Evolutionary conservation across 2,888 invertebrate genomes (phyloP).

Genomic region (Siphonodentalium dalli): DNA sequence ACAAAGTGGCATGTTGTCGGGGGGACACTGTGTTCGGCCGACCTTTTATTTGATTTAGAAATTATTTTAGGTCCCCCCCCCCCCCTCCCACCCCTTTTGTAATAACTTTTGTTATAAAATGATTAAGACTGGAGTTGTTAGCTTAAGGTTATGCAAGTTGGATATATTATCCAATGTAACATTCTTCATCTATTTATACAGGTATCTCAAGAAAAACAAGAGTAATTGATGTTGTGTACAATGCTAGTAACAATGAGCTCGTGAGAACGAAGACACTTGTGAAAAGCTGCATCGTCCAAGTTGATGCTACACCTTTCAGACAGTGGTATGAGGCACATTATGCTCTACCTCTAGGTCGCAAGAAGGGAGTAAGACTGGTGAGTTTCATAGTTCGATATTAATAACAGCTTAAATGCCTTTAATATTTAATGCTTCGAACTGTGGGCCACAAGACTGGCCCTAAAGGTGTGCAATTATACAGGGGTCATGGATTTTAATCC

Average conservation of each 20-base stretch:
- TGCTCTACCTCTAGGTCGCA: slow-evolving; percentile 91
- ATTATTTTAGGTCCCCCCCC: too few relatives aligned
- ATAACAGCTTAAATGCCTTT: not conserved
- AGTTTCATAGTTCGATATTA: slow-evolving; percentile 68
- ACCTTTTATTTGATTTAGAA: too few relatives aligned
- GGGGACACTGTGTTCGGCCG: too few relatives aligned
- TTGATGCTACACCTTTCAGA: slow-evolving; percentile 98
- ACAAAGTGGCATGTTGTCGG: too few relatives aligned
- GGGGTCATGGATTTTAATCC: too few relatives aligned
- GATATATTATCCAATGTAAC: too few relatives aligned
- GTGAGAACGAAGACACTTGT: slow-evolving; percentile 99
- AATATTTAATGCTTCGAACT: not conserved
- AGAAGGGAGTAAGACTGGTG: slow-evolving; percentile 84
- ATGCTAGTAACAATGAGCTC: slow-evolving; percentile 99
- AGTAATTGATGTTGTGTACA: slow-evolving; percentile 99
- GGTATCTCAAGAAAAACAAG: slow-evolving; percentile 92
- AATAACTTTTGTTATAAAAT: too few relatives aligned
- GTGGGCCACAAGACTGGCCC: not conserved
- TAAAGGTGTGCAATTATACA: too few relatives aligned
- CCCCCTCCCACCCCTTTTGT: too few relatives aligned
- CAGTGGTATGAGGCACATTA: slow-evolving; percentile 99
- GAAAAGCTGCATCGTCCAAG: slow-evolving; percentile 95
- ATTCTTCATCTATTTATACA: slow-evolving; percentile 56
- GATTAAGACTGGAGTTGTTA: too few relatives aligned
- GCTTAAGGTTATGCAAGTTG: too few relatives aligned